A percentile compares a stretch with the other conserved stretches of the same genome.
Conservation (phyloP, 2,797 vertebrate genomes). For the Takifugu rubripes region DNA sequence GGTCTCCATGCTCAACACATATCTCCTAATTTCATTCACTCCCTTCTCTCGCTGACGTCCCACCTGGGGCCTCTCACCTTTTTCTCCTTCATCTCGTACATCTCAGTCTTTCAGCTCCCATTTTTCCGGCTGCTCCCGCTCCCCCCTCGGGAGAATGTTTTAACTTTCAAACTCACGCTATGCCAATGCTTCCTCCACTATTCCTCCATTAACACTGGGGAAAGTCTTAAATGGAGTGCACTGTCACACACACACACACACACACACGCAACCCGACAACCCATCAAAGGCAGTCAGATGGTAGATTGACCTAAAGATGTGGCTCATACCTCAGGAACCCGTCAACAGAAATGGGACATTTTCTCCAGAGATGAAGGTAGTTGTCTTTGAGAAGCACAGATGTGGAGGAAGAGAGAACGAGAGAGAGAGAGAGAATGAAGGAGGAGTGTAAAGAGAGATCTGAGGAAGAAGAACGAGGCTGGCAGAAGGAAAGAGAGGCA, state of each 20-base stretch:
- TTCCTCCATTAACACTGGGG: slow-evolving; percentile 6
- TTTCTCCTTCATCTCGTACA: slow-evolving; percentile 14
- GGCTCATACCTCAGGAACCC: slow-evolving; percentile 19
- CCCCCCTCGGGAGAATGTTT: slow-evolving; percentile 4
- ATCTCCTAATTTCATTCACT: slow-evolving; percentile 21
- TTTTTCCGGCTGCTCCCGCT: slow-evolving; percentile 2
- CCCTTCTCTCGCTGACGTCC: slow-evolving; percentile 9
- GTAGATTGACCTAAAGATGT: slow-evolving; percentile 24
- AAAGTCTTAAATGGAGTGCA: slow-evolving; percentile 4
- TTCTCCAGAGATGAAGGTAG: slow-evolving; percentile 31
- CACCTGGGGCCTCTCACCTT: slow-evolving; percentile 3
- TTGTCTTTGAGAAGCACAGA: slow-evolving; percentile 11
- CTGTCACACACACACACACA: background rate
- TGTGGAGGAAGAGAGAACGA: slow-evolving; percentile 16
- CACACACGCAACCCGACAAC: background rate
- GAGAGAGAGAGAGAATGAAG: slow-evolving; percentile 9
- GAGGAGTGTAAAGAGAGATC: background rate
- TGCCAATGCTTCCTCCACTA: background rate
- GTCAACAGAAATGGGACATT: slow-evolving; percentile 60
- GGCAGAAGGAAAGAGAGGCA: slow-evolving; percentile 1
- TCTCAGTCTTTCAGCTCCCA: slow-evolving; percentile 18
- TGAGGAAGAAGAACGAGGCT: background rate
- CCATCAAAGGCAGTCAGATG: slow-evolving; percentile 9
- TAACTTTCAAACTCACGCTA: slow-evolving; percentile 1
- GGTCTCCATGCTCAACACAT: slow-evolving; percentile 2